Percentiles rank a stretch among this genome's conserved stretches.
Evolutionary conservation across 35 echinoderm and acorn worm genomes (phyloP).

Genomic region (Apostichopus parvimensis): DNA sequence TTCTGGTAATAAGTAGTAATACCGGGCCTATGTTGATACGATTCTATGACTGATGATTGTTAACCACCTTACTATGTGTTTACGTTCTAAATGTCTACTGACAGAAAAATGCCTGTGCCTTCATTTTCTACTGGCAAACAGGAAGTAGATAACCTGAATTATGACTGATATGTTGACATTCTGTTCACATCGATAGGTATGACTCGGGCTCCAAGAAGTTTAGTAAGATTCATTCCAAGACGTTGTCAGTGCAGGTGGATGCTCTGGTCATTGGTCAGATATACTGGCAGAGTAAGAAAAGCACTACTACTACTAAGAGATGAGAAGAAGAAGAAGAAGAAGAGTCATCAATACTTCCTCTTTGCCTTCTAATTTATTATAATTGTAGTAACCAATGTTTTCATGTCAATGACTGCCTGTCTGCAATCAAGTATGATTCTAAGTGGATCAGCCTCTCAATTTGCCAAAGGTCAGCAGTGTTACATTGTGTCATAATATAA

Average conservation of each 20-base stretch:
- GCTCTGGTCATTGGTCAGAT: slow-evolving; percentile 76
- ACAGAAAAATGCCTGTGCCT: no score
- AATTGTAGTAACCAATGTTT: not conserved
- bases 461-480: not conserved
- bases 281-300: slow-evolving; percentile 93
- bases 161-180: not conserved
- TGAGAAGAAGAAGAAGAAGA: slow-evolving; percentile 73
- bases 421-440: not conserved
- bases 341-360: not conserved
- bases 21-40: not conserved
- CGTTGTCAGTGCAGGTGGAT: slow-evolving; percentile 92
- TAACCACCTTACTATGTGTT: not conserved
- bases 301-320: slow-evolving; percentile 4
- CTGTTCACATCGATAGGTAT: slow-evolving; percentile 64
- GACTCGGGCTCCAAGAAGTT: slow-evolving; percentile 98
- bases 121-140: no score
- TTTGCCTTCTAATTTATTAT: not conserved
- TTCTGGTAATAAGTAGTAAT: no score
- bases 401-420: not conserved
- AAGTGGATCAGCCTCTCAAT: not conserved
- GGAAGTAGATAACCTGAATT: no score
- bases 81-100: not conserved
- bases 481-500: not conserved
- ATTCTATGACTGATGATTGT: not conserved
- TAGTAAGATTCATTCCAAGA: slow-evolving; percentile 93